A percentile compares a stretch with the other conserved stretches of the same genome.
Evolutionary conservation across 2,888 invertebrate species (phyloP).

Genomic region (Tanypteryx hageni): DNA sequence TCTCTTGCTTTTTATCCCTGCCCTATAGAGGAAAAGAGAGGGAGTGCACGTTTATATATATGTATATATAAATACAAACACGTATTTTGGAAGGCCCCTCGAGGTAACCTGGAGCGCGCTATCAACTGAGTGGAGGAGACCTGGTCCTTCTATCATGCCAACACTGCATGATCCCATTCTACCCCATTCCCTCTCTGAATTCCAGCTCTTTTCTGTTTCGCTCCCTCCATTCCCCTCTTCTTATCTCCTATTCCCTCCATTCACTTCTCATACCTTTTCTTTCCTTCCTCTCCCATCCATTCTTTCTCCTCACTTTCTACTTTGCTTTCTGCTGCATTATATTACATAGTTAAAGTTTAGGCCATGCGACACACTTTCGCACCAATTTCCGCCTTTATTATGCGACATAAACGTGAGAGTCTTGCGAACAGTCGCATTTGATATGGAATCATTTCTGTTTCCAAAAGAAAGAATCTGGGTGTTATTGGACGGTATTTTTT

Average conservation of each 20-base stretch:
- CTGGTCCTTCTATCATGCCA: background rate
- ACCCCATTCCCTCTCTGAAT: background rate
- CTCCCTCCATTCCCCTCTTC: background rate
- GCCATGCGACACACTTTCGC: too few relatives aligned
- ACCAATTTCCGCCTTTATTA: too few relatives aligned
- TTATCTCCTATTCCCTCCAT: background rate
- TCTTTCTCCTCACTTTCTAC: background rate
- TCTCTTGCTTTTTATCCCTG: background rate
- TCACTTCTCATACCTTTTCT: background rate
- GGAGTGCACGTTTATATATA: too few relatives aligned
- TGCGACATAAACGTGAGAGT: too few relatives aligned
- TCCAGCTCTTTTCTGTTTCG: background rate
- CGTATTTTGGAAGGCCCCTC: conserved; percentile 14
- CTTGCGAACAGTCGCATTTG: too few relatives aligned
- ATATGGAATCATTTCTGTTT: too few relatives aligned
- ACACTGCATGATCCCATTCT: background rate
- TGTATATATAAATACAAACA: too few relatives aligned
- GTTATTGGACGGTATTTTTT: too few relatives aligned
- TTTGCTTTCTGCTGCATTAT: background rate
- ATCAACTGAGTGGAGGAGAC: background rate
- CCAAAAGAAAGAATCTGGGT: too few relatives aligned
- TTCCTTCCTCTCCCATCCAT: background rate
- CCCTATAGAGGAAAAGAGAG: background rate
- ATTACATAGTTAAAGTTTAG: too few relatives aligned
- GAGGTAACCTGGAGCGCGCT: conserved; percentile 15